A percentile compares a stretch with the other conserved stretches of the same genome.
Evolutionary conservation across 2,113 vertebrate species (phyloP).

Genomic region (Corythornis madagascariensis): DNA sequence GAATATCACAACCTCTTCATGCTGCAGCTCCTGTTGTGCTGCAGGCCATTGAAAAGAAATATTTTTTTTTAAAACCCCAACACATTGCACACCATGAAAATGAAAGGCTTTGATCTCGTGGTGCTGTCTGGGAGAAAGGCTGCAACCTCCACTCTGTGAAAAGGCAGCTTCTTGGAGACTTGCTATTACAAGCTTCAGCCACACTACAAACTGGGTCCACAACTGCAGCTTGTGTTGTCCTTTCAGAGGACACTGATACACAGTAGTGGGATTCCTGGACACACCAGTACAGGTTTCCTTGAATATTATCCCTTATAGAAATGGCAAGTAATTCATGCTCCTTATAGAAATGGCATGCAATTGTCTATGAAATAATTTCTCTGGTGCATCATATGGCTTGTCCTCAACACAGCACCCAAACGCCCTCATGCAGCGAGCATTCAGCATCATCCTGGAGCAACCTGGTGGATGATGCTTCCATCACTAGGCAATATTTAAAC

Average conservation of each 20-base stretch:
- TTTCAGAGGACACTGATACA: neutral
- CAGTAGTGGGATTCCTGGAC: neutral
- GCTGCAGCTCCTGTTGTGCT: neutral
- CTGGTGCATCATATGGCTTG: accelerated
- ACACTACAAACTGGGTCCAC: neutral
- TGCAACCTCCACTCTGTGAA: neutral
- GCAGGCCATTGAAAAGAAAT: neutral
- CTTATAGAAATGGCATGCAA: neutral
- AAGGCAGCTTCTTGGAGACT: neutral
- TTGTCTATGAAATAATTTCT: neutral
- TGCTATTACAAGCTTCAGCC: neutral
- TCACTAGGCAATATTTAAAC: neutral
- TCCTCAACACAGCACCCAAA: accelerated
- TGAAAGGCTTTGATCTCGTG: neutral
- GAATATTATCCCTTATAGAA: neutral
- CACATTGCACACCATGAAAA: neutral
- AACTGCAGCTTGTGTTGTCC: neutral
- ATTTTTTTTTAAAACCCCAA: neutral
- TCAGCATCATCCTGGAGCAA: neutral
- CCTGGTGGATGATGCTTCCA: neutral
- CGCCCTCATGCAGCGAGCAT: neutral
- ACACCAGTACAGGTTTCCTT: neutral
- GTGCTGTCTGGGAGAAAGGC: neutral
- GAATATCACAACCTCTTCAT: accelerated
- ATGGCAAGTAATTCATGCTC: no score